phyloP scores from a whole-genome alignment of 2,888 invertebrate genomes.

The Drosophila nigricruria region DNA sequence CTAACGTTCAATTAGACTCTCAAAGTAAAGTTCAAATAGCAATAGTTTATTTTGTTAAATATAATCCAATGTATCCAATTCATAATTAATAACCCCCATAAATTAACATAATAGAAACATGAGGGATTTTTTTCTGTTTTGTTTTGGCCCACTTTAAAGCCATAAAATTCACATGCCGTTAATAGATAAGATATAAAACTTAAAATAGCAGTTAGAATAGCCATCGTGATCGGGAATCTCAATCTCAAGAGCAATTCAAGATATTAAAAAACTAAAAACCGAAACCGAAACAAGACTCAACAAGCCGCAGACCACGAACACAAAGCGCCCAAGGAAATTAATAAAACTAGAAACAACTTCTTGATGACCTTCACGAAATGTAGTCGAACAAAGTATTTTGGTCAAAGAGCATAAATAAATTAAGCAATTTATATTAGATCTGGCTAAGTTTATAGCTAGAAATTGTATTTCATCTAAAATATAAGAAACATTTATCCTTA shows the following conservation, averaged over 20 bases:
- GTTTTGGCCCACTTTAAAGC: constrained; percentile 51
- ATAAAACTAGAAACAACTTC: constrained; percentile 24
- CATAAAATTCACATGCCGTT: constrained; percentile 41
- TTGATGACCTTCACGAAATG: constrained; percentile 39
- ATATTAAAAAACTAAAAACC: constrained; percentile 51
- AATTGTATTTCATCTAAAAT: not conserved
- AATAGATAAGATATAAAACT: constrained; percentile 33
- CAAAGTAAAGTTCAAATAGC: constrained; percentile 42
- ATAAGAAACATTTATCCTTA: too few species aligned
- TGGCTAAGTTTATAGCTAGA: not conserved
- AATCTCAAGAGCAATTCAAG: constrained; percentile 53
- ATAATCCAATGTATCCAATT: not conserved
- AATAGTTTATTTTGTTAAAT: not conserved
- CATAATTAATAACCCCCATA: constrained; percentile 37
- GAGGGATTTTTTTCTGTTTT: constrained; percentile 1
- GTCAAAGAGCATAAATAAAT: constrained; percentile 20
- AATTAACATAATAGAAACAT: constrained; percentile 15
- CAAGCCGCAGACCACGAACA: constrained; percentile 9
- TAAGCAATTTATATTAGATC: not conserved
- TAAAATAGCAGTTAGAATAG: constrained; percentile 60
- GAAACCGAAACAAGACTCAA: constrained; percentile 32
- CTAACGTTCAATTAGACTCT: constrained; percentile 22
- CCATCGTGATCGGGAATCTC: constrained; percentile 61
- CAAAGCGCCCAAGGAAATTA: constrained; percentile 30
- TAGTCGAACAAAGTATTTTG: constrained; percentile 39